Evolutionary conservation across 2,797 vertebrate genomes (phyloP).

Genomic region (Sebastes taczanowskii): DNA sequence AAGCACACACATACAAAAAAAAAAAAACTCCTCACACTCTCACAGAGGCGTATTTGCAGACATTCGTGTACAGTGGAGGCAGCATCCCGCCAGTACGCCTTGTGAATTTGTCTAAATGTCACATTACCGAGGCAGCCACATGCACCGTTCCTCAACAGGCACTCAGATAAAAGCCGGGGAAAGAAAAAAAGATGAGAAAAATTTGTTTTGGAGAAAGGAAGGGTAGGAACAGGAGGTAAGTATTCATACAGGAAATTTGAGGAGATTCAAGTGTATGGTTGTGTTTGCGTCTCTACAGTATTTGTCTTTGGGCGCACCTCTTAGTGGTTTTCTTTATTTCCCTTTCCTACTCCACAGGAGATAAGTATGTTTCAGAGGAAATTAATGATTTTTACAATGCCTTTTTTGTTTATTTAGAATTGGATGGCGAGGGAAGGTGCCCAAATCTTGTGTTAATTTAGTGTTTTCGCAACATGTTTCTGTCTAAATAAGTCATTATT

Average conservation of each 20-base stretch:
- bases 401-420: slow-evolving; percentile 27
- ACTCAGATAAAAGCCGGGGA: slow-evolving; percentile 45
- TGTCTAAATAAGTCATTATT: slow-evolving; percentile 28
- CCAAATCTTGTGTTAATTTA: slow-evolving; percentile 11
- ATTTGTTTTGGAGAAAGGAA: slow-evolving; percentile 25
- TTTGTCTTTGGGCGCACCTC: slow-evolving; percentile 23
- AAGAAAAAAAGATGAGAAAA: not conserved
- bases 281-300: slow-evolving; percentile 19
- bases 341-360: slow-evolving; percentile 24
- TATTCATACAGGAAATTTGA: slow-evolving; percentile 13
- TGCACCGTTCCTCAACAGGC: slow-evolving; percentile 45
- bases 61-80: slow-evolving; percentile 30
- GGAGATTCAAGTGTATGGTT: slow-evolving; percentile 2
- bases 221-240: slow-evolving; percentile 15
- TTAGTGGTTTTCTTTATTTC: slow-evolving; percentile 38
- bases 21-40: not conserved
- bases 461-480: slow-evolving; percentile 5
- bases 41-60: slow-evolving; percentile 23
- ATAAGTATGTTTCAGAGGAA: slow-evolving; percentile 44
- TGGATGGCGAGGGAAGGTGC: not conserved
- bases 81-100: slow-evolving; percentile 22
- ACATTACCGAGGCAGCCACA: slow-evolving; percentile 56
- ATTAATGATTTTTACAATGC: slow-evolving; percentile 25
- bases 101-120: slow-evolving; percentile 69
- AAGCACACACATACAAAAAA: slow-evolving; percentile 22